Percentiles rank a stretch among this genome's conserved stretches.
phyloP scores from a whole-genome alignment of 2,797 vertebrate species.

The Tamandua tetradactyla region DNA sequence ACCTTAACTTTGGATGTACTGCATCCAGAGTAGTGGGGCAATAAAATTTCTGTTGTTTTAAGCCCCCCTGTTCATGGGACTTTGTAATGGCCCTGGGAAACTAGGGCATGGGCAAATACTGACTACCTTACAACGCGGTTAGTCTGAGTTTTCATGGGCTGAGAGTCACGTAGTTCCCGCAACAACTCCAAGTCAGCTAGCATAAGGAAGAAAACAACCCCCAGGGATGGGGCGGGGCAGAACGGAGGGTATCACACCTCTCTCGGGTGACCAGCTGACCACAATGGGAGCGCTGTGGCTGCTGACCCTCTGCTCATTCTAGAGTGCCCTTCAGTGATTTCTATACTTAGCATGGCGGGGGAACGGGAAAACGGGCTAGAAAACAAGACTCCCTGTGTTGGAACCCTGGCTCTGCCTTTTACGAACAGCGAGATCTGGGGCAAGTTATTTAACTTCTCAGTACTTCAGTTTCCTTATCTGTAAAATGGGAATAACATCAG shows the following conservation, averaged over 20 bases:
- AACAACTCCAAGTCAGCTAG: too few species aligned
- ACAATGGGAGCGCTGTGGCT: not conserved
- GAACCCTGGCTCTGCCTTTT: not conserved
- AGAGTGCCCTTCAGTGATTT: too few species aligned
- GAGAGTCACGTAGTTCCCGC: not conserved
- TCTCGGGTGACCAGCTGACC: not conserved
- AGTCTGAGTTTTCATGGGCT: not conserved
- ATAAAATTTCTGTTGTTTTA: too few species aligned
- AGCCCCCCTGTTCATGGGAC: too few species aligned
- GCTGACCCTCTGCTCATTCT: not conserved
- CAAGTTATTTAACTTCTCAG: not conserved
- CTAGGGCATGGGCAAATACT: not conserved
- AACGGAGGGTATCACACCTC: not conserved
- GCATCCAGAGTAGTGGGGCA: too few species aligned
- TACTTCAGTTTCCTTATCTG: not conserved
- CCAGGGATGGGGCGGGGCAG: too few species aligned
- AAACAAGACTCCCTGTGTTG: not conserved
- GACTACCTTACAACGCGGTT: not conserved
- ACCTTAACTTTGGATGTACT: too few species aligned
- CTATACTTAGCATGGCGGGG: too few species aligned
- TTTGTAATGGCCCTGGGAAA: too few species aligned
- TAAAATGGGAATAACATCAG: not conserved
- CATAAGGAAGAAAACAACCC: not conserved
- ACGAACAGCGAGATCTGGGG: not conserved
- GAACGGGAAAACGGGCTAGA: not conserved